Conservation (phyloP, 2,888 invertebrate genomes). For the Shargacucullia verbasci region DNA sequence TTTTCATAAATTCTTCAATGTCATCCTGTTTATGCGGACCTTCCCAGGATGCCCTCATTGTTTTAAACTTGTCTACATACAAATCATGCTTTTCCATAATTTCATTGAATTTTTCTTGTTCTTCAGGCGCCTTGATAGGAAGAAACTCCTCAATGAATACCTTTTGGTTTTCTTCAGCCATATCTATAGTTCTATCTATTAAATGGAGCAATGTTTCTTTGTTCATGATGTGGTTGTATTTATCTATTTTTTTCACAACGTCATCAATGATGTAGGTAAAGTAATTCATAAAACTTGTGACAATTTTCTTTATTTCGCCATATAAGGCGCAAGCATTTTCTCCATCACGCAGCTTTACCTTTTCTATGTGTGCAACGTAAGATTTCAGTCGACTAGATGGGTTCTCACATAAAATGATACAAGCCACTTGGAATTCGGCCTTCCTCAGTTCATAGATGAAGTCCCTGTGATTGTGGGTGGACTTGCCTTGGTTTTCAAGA, state of each 20-base stretch:
- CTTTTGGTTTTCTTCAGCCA: slow-evolving; percentile 62
- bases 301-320: slow-evolving; percentile 68
- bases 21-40: slow-evolving; percentile 57
- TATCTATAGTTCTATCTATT: slow-evolving; percentile 62
- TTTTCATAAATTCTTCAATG: slow-evolving; percentile 63
- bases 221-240: slow-evolving; percentile 47
- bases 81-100: slow-evolving; percentile 55
- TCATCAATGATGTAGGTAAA: slow-evolving; percentile 66
- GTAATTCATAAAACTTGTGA: slow-evolving; percentile 67
- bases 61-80: slow-evolving; percentile 55
- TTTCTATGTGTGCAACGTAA: slow-evolving; percentile 60
- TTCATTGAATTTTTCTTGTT: slow-evolving; percentile 63
- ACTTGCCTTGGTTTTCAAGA: not conserved
- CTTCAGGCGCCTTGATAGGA: slow-evolving; percentile 57
- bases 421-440: slow-evolving; percentile 58
- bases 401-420: slow-evolving; percentile 63
- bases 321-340: slow-evolving; percentile 67
- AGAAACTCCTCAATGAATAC: slow-evolving; percentile 66
- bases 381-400: slow-evolving; percentile 61
- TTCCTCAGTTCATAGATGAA: slow-evolving; percentile 66
- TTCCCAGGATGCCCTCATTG: slow-evolving; percentile 57
- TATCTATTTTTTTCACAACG: slow-evolving; percentile 64
- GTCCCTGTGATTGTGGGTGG: slow-evolving; percentile 63
- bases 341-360: slow-evolving; percentile 43
- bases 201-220: slow-evolving; percentile 61